phyloP scores from a whole-genome alignment of 2,888 invertebrate species.

The Drosophila stalkeri region DNA sequence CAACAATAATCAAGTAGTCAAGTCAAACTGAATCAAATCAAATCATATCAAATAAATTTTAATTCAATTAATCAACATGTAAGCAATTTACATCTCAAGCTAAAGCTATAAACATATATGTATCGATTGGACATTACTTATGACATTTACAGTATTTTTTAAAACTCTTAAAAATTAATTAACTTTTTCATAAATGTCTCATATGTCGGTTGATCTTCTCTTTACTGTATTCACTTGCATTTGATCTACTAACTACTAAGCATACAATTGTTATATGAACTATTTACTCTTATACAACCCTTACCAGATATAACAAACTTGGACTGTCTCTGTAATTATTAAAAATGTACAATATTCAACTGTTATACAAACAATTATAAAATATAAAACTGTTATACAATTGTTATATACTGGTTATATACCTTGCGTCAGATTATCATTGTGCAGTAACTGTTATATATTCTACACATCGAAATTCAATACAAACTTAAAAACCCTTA shows the following conservation, averaged over 20 bases:
- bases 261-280: neutral
- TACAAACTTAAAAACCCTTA: neutral
- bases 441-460: no score
- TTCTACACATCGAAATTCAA: neutral
- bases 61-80: conserved; percentile 35
- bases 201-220: no score
- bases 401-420: no score
- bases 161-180: no score
- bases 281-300: neutral
- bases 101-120: conserved; percentile 9
- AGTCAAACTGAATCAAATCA: conserved; percentile 27
- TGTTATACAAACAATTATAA: no score
- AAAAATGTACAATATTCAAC: no score
- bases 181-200: no score
- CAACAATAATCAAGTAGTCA: conserved; percentile 44
- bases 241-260: neutral
- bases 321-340: neutral
- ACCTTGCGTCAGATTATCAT: no score
- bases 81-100: conserved; percentile 26
- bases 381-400: no score
- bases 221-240: no score
- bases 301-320: neutral
- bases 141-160: neutral
- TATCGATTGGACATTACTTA: neutral
- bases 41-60: conserved; percentile 25